A percentile compares a stretch with the other conserved stretches of the same genome.
phyloP scores from a whole-genome alignment of 2,888 invertebrate species.

The Shargacucullia verbasci region DNA sequence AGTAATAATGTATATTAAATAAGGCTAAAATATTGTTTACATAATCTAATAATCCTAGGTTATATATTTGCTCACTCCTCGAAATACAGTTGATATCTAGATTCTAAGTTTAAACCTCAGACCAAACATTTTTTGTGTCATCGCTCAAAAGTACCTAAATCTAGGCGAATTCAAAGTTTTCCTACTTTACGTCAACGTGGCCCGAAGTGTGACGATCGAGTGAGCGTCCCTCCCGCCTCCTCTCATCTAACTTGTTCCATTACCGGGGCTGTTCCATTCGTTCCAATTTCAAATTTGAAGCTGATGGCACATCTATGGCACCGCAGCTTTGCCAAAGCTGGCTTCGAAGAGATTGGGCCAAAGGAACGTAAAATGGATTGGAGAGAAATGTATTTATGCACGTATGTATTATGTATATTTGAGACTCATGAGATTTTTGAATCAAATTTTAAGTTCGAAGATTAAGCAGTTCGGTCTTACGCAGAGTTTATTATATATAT shows the following conservation, averaged over 20 bases:
- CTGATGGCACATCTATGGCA: conserved; percentile 82
- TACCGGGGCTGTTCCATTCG: conserved; percentile 85
- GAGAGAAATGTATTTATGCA: conserved; percentile 11
- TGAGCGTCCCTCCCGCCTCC: conserved; percentile 66
- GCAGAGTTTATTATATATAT: no score
- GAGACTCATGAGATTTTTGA: no score
- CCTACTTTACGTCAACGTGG: conserved; percentile 58
- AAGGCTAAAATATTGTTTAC: no score
- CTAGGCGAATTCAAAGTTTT: conserved; percentile 77
- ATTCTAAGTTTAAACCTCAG: not conserved
- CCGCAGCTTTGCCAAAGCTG: conserved; percentile 72
- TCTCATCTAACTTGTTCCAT: conserved; percentile 88
- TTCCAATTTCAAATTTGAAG: conserved; percentile 89
- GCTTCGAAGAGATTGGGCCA: conserved; percentile 63
- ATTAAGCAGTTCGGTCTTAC: no score
- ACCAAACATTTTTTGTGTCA: conserved; percentile 11
- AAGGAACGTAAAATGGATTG: conserved; percentile 43
- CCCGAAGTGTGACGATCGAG: conserved; percentile 68
- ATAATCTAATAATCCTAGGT: no score
- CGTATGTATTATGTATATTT: not conserved
- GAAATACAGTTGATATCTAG: no score
- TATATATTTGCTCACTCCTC: no score
- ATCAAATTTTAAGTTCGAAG: no score
- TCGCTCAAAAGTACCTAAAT: conserved; percentile 65
- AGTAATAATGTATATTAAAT: no score